Evolutionary conservation across 1,140 invertebrate species (phyloP).

Genomic region (Chironomus striatipennis): DNA sequence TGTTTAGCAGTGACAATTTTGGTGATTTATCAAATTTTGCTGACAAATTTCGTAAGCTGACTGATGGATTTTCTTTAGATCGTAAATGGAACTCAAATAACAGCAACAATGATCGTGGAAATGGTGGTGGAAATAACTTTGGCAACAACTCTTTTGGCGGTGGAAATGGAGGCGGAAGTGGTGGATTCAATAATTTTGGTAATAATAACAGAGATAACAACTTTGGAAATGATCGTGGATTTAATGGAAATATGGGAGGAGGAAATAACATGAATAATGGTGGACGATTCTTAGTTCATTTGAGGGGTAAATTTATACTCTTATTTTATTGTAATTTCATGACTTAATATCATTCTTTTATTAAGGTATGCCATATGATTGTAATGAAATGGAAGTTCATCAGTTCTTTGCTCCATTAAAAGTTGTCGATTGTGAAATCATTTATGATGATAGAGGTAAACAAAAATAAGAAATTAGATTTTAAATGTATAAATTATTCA

Average conservation of each 20-base stretch:
- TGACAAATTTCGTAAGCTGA: neutral
- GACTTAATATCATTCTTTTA: too few species aligned
- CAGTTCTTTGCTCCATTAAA: conserved; percentile 40
- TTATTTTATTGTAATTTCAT: too few species aligned
- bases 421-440: conserved; percentile 36
- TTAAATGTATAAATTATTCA: too few species aligned
- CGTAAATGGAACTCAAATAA: neutral
- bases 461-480: too few species aligned
- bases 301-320: conserved; percentile 30
- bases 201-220: conserved; percentile 23
- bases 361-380: conserved; percentile 35
- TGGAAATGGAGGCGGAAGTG: neutral
- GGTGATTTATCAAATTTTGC: too few species aligned
- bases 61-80: neutral
- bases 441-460: conserved; percentile 33
- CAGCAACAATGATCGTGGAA: conserved; percentile 27
- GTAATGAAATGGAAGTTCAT: conserved; percentile 38
- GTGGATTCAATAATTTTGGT: neutral
- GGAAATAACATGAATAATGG: conserved; percentile 27
- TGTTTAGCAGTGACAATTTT: conserved; percentile 20
- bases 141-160: neutral
- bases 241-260: conserved; percentile 27
- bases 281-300: conserved; percentile 29
- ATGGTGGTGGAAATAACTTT: neutral
- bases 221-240: conserved; percentile 28